phyloP scores from a whole-genome alignment of 2,113 vertebrate species.

The Pygoscelis antarcticus region DNA sequence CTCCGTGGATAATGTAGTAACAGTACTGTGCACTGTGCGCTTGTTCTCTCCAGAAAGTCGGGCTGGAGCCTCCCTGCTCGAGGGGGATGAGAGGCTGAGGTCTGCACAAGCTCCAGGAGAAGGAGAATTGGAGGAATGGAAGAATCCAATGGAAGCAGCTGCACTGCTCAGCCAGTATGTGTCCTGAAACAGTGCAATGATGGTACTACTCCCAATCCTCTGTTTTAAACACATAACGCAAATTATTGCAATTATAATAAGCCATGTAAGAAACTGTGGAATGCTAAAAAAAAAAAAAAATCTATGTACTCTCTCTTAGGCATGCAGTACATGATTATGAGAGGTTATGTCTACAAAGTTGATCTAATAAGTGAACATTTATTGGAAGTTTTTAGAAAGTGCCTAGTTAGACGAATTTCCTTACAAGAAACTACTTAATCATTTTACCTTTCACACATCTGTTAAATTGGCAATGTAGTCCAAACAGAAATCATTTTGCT shows the following conservation, averaged over 20 bases:
- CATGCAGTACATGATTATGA: not conserved
- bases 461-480: constrained; percentile 34
- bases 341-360: constrained; percentile 1
- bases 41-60: not conserved
- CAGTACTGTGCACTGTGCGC: rapidly evolving
- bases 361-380: constrained; percentile 22
- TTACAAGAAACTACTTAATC: constrained; percentile 54
- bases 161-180: not conserved
- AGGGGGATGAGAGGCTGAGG: not conserved
- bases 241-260: not conserved
- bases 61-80: not conserved
- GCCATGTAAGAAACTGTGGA: not conserved
- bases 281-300: not conserved
- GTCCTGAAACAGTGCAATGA: not conserved
- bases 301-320: not conserved
- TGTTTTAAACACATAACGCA: not conserved
- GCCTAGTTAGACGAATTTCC: constrained; percentile 26
- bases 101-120: not conserved
- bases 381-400: not conserved
- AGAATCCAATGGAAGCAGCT: not conserved
- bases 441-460: constrained; percentile 56
- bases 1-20: not conserved
- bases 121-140: not conserved
- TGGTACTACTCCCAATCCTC: not conserved
- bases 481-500: constrained; percentile 57